Evolutionary conservation across 2,888 invertebrate genomes (phyloP), one percentile per base, ranked within the genome.

Genomic region (Temnothorax ravouxi): DNA sequence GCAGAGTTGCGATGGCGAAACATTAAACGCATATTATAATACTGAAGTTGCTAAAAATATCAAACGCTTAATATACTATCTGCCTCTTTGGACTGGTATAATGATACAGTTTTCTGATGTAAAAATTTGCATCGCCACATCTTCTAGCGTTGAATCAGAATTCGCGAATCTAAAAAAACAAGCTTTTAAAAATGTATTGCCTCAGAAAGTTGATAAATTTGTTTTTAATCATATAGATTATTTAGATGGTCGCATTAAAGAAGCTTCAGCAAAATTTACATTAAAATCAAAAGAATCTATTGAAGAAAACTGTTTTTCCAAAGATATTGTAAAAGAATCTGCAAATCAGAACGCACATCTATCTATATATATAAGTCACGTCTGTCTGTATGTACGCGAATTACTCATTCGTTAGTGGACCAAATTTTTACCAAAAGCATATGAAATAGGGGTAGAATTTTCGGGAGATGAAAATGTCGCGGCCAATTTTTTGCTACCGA

Each of bases 191-290:
- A 52, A 6, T 3, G 52, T 52, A 34, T 34, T 52, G 52, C 52
- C 52, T 52, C 15, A 15, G 34, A 69, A 52, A 52, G n/a, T 11
- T 9, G 69, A 69, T 52, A 69, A 69, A 69, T 52, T 69, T 34
- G 34, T 69, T 34, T 8, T 69, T 34, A n/a, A 15, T 29, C 52
- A 69, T 6, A 15, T 69, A 34, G 34, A 69, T 52, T 69, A 69
- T 34, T 52, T 69, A 69, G 34, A 69, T 25, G 69, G 69, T 0
- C 52, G 52, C 6, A 18, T 69, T n/a, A 69, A 52, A 21, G 69
- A 52, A 69, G 52, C 52, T 21, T 34, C 52, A 52, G 34, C n/a
- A 25, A 52, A 52, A 34, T 50, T 15, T 13, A 66, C 15, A 18
- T 50, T 66, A 34, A 34, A 34, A 34, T 25, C 29, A 29, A 50